These are phyloP conservation scores for Dynastes hyllus DNA, from an alignment of 2,888 invertebrate genomes.

Conservation along the genomic window DNA sequence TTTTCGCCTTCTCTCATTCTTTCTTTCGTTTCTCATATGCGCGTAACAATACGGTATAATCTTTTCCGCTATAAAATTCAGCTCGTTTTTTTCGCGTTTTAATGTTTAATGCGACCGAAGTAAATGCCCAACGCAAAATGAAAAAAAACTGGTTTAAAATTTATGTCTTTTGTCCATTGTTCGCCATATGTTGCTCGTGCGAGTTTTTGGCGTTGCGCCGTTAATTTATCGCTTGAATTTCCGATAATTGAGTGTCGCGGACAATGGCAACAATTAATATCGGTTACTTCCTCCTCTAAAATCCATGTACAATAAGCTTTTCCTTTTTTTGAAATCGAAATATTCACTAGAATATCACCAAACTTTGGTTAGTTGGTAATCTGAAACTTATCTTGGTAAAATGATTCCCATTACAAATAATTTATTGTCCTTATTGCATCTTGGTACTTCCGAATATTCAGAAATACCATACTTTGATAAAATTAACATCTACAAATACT, in stretches of 20 bases:
- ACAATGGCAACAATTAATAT: too few relatives aligned
- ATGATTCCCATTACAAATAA: too few relatives aligned
- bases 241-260: not conserved
- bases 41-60: slow-evolving; percentile 4
- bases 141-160: not conserved
- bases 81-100: not conserved
- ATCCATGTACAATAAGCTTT: too few relatives aligned
- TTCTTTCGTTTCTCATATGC: not conserved
- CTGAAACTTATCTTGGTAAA: too few relatives aligned
- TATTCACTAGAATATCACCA: too few relatives aligned
- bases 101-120: not conserved
- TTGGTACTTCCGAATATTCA: too few relatives aligned
- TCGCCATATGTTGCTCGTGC: slow-evolving; percentile 10
- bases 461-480: too few relatives aligned
- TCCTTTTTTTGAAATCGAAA: too few relatives aligned
- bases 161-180: slow-evolving; percentile 14
- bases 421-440: too few relatives aligned
- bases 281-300: too few relatives aligned
- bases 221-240: slow-evolving; percentile 1
- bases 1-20: slow-evolving; percentile 16
- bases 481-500: too few relatives aligned
- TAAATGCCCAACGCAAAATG: not conserved
- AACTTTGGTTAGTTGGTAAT: too few relatives aligned
- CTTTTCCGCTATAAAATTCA: not conserved
- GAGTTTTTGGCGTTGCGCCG: not conserved